Conservation (phyloP, 1,140 invertebrate genomes). For the Ylistrum balloti region DNA sequence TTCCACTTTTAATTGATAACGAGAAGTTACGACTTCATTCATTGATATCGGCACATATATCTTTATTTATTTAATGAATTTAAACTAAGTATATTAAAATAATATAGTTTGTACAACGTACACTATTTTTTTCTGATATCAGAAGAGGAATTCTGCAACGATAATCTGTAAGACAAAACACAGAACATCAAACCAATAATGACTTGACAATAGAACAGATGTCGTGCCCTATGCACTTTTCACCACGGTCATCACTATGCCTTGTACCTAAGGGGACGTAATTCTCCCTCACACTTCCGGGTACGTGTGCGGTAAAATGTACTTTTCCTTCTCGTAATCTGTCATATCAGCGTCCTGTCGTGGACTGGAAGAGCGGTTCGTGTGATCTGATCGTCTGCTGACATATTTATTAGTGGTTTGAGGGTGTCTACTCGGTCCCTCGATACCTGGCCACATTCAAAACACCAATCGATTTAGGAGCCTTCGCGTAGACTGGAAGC, state of each 20-base stretch:
- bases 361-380: neutral
- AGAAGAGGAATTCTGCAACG: no score
- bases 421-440: neutral
- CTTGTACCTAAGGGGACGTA: neutral
- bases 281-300: neutral
- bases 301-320: neutral
- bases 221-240: neutral
- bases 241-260: neutral
- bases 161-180: no score
- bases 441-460: neutral
- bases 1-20: no score
- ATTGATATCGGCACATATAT: no score
- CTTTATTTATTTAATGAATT: no score
- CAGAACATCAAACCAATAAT: no score
- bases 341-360: neutral
- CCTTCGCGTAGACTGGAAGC: neutral
- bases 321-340: neutral
- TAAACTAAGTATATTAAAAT: no score
- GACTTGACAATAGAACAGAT: neutral
- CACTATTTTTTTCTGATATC: no score
- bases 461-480: neutral
- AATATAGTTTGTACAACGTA: no score
- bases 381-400: neutral
- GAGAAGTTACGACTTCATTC: no score
- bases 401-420: slow-evolving; percentile 7